Conservation (phyloP, 2,888 invertebrate species). For the Apamea crenata region DNA sequence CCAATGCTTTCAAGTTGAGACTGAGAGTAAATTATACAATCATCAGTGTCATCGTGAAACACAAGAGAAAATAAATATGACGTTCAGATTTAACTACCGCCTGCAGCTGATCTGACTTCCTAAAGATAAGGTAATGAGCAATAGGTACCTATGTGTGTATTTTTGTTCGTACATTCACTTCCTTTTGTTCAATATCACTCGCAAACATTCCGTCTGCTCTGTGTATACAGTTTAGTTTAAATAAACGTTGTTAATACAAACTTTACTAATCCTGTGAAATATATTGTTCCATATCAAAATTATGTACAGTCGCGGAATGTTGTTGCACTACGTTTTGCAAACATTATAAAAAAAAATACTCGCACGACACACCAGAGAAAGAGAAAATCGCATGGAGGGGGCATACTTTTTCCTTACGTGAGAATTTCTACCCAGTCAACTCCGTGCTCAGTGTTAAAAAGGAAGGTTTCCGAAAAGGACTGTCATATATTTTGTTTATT, state of each 20-base stretch:
- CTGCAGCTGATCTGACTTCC: neutral
- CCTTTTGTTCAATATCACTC: slow-evolving; percentile 27
- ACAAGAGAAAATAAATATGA: slow-evolving; percentile 7
- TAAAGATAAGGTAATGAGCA: slow-evolving; percentile 1
- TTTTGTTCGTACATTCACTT: slow-evolving; percentile 19
- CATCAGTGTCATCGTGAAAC: neutral
- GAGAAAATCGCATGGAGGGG: neutral
- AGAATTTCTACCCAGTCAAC: neutral
- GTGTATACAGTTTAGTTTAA: slow-evolving; percentile 1
- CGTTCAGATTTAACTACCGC: neutral
- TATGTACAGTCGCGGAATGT: neutral
- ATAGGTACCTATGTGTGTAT: neutral
- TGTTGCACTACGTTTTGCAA: neutral
- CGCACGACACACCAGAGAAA: neutral
- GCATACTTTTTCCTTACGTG: neutral
- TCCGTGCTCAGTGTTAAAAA: neutral
- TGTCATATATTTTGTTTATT: neutral
- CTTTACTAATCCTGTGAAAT: neutral
- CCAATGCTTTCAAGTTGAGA: neutral
- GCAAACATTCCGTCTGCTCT: neutral
- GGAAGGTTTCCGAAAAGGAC: neutral
- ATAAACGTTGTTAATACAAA: slow-evolving; percentile 11
- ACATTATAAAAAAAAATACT: neutral
- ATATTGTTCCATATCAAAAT: neutral
- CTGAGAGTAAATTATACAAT: neutral